Conservation (phyloP, 2,797 vertebrate species). For the Sternarchorhynchus goeldii region DNA sequence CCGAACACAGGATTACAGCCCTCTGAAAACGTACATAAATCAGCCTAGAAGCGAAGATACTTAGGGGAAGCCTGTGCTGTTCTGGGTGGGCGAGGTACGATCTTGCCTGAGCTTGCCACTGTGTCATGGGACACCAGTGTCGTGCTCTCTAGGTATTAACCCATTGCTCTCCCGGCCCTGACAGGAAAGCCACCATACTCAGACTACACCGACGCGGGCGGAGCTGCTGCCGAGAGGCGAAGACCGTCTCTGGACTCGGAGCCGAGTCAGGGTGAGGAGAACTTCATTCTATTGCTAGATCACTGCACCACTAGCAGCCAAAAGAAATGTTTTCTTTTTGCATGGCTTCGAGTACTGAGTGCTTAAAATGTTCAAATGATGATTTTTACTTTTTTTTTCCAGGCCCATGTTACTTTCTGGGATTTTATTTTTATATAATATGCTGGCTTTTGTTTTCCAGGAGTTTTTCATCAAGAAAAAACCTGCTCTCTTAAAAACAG, state of each 20-base stretch:
- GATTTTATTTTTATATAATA: neutral
- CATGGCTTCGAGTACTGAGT: too few relatives aligned
- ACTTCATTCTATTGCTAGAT: neutral
- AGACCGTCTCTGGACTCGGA: conserved; percentile 78
- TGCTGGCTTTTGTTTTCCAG: conserved; percentile 57
- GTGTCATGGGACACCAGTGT: conserved; percentile 31
- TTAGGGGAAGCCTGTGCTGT: conserved; percentile 58
- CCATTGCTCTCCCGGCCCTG: conserved; percentile 26
- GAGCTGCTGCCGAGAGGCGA: conserved; percentile 70
- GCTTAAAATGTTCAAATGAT: too few relatives aligned
- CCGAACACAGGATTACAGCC: conserved; percentile 70
- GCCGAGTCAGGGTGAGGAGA: conserved; percentile 72
- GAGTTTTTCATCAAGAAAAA: conserved; percentile 72
- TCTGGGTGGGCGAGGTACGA: conserved; percentile 18
- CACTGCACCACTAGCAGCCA: neutral
- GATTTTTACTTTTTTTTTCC: too few relatives aligned
- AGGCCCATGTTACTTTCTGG: too few relatives aligned
- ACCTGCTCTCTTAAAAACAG: conserved; percentile 73
- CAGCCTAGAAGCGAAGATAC: conserved; percentile 61
- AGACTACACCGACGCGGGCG: conserved; percentile 75
- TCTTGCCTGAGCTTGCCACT: neutral
- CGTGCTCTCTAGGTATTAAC: conserved; percentile 38
- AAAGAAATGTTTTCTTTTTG: too few relatives aligned
- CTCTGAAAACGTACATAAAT: conserved; percentile 68
- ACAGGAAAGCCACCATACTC: conserved; percentile 78